A percentile compares a stretch with the other conserved stretches of the same genome.
phyloP scores from a whole-genome alignment of 2,888 invertebrate species.

The Tetramorium bicarinatum region DNA sequence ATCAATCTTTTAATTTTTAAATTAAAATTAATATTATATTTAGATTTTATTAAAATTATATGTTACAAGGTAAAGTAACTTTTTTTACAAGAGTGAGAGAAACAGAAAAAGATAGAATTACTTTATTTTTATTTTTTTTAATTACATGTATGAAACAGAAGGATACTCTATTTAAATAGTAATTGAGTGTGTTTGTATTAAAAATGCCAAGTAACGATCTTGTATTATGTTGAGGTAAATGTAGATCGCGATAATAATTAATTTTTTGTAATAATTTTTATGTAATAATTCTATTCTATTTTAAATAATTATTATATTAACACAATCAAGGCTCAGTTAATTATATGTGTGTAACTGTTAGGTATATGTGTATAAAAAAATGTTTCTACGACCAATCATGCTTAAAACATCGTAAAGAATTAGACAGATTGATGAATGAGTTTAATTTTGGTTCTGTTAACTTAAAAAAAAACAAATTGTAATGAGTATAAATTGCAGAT shows the following conservation, averaged over 20 bases:
- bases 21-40: not conserved
- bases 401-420: not conserved
- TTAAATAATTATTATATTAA: not conserved
- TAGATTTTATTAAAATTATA: not conserved
- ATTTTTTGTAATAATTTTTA: not conserved
- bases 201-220: constrained; percentile 1
- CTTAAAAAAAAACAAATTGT: not conserved
- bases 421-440: not conserved
- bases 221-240: not conserved
- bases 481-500: not conserved
- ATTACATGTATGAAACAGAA: not conserved
- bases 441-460: constrained; percentile 5
- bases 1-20: not conserved
- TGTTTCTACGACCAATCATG: not conserved
- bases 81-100: not conserved
- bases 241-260: not conserved
- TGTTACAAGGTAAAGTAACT: not conserved
- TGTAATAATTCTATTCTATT: not conserved
- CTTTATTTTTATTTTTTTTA: not conserved
- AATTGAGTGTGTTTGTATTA: constrained; percentile 12
- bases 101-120: not conserved
- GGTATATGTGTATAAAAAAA: not conserved
- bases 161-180: not conserved
- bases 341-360: not conserved
- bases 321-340: not conserved